These are phyloP conservation scores for Blastomussa wellsi DNA, from an alignment of 92 coral and sea anemone genomes.

Conservation along the genomic window DNA sequence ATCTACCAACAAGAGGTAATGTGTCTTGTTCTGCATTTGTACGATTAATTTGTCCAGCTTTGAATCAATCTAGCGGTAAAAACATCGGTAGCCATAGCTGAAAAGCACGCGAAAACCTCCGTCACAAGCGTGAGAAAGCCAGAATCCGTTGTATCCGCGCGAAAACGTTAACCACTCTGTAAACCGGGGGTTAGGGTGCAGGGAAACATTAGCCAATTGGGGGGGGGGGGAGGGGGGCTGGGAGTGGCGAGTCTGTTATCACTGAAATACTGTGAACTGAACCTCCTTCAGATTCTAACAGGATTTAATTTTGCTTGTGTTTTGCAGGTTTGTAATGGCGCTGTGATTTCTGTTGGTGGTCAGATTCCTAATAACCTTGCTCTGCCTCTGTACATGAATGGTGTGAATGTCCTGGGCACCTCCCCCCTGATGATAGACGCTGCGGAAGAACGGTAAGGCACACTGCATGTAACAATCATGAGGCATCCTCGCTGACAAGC, in stretches of 20 bases:
- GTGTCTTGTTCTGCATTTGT: too few species aligned
- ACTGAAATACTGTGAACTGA: neutral
- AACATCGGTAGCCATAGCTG: too few species aligned
- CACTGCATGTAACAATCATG: neutral
- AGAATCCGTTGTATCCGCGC: too few species aligned
- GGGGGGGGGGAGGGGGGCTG: too few species aligned
- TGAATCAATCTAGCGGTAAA: neutral
- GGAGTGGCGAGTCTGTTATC: too few species aligned
- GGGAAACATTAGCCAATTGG: too few species aligned
- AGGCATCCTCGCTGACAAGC: neutral
- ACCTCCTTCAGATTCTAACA: neutral
- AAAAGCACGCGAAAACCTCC: neutral
- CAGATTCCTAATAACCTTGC: conserved; percentile 98
- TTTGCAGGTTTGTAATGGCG: conserved; percentile 65
- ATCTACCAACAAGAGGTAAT: conserved; percentile 94
- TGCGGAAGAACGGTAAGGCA: conserved; percentile 91
- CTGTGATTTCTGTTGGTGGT: conserved; percentile 94
- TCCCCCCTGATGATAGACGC: conserved; percentile 95
- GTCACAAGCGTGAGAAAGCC: too few species aligned
- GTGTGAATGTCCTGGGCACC: conserved; percentile 92
- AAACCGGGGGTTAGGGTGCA: too few species aligned
- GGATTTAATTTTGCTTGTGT: neutral
- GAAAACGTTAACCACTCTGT: too few species aligned
- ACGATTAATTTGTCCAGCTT: neutral
- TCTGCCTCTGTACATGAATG: conserved; percentile 81